Percentiles rank a stretch among this genome's conserved stretches.
Evolutionary conservation across 2,888 invertebrate genomes (phyloP).

Genomic region (Digitonthophagus gazella): DNA sequence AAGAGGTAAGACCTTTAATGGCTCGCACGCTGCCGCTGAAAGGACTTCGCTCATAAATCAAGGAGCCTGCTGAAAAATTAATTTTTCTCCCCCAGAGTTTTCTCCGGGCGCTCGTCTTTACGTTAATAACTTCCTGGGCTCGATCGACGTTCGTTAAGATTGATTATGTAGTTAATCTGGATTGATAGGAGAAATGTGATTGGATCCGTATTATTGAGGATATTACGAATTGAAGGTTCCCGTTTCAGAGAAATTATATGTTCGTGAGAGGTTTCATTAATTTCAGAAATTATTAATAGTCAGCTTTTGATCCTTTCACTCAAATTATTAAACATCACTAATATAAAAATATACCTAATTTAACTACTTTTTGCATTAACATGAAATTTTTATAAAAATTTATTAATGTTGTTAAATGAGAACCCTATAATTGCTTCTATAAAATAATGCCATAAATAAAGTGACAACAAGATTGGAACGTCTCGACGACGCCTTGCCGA

Average conservation of each 20-base stretch:
- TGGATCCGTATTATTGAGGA: not conserved
- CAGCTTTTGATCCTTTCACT: too few relatives aligned
- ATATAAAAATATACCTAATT: too few relatives aligned
- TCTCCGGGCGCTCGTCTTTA: not conserved
- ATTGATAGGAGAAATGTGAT: not conserved
- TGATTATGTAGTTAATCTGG: not conserved
- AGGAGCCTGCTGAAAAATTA: not conserved
- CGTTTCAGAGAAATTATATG: not conserved
- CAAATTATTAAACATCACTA: too few relatives aligned
- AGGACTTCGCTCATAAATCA: not conserved
- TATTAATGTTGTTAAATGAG: too few relatives aligned
- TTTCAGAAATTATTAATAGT: not conserved
- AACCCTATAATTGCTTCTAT: too few relatives aligned
- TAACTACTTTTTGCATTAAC: too few relatives aligned
- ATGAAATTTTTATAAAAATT: too few relatives aligned
- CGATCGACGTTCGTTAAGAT: not conserved
- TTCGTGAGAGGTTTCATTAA: not conserved
- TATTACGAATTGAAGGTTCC: not conserved
- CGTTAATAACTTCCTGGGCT: not conserved
- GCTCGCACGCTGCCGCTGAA: not conserved
- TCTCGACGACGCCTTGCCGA: not conserved
- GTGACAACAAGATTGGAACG: not conserved
- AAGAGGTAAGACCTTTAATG: not conserved
- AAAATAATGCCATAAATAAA: not conserved
- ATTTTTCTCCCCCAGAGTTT: not conserved